Conservation (phyloP, 2,797 vertebrate genomes). For the Sebastes itinus region DNA sequence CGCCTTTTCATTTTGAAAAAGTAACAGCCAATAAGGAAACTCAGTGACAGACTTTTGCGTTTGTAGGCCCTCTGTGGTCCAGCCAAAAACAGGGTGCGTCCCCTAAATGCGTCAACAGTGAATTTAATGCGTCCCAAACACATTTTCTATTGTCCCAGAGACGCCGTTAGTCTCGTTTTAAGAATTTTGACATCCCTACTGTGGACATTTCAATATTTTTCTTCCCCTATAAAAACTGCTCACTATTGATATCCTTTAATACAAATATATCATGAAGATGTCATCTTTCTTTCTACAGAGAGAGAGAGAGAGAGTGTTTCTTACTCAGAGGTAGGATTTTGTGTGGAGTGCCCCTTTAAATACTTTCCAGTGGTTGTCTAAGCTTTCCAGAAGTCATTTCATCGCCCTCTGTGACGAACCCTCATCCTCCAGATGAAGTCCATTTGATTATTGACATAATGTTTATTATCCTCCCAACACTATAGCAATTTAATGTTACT, state of each 20-base stretch:
- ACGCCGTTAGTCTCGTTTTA: too few species aligned
- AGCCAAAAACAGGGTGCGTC: too few species aligned
- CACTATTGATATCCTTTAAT: not conserved
- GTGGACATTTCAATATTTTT: not conserved
- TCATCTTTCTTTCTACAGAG: not conserved
- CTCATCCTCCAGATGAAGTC: slow-evolving; percentile 4
- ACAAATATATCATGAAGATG: not conserved
- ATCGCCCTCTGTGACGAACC: not conserved
- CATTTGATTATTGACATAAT: not conserved
- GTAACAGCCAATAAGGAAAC: too few species aligned
- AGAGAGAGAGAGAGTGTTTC: not conserved
- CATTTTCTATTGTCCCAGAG: rapidly evolving
- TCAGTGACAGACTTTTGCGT: too few species aligned
- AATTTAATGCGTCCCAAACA: too few species aligned
- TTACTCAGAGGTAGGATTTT: not conserved
- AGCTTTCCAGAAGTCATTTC: slow-evolving; percentile 10
- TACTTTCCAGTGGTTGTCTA: slow-evolving; percentile 16
- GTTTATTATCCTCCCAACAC: not conserved
- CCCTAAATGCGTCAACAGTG: too few species aligned
- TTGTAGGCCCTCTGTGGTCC: too few species aligned
- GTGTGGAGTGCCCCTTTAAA: not conserved
- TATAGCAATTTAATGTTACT: not conserved
- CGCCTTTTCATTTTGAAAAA: too few species aligned
- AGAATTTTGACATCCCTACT: not conserved
- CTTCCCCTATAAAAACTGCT: not conserved